phyloP scores from a whole-genome alignment of 2,888 invertebrate species.

The Glyphotaelius pellucidus region DNA sequence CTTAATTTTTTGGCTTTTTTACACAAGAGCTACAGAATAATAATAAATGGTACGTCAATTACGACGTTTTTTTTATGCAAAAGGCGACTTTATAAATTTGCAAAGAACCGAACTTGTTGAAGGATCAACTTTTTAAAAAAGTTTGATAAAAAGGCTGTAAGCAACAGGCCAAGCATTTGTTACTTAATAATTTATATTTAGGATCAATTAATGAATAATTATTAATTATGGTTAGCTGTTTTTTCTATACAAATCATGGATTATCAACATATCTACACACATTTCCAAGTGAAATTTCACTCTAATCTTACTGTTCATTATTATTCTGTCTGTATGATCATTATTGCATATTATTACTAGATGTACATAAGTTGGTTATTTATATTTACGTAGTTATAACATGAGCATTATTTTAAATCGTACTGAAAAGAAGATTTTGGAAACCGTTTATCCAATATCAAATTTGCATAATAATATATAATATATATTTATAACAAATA shows the following conservation, averaged over 20 bases:
- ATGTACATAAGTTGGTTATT: conserved; percentile 41
- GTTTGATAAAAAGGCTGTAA: neutral
- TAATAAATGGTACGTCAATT: neutral
- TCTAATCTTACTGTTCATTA: neutral
- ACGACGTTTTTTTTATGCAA: neutral
- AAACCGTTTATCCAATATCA: conserved; percentile 3
- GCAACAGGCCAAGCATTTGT: conserved; percentile 14
- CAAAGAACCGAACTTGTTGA: neutral
- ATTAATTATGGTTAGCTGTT: neutral
- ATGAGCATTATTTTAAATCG: conserved; percentile 34
- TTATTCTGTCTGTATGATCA: neutral
- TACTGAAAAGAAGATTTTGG: conserved; percentile 26
- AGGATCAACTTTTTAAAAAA: neutral
- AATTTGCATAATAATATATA: conserved; percentile 18
- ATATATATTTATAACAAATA: conserved; percentile 32
- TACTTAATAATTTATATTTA: conserved; percentile 6
- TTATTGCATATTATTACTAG: neutral
- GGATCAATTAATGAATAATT: neutral
- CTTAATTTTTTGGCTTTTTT: conserved; percentile 15
- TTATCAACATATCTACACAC: conserved; percentile 42
- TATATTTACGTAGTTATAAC: conserved; percentile 17
- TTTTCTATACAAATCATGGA: conserved; percentile 25
- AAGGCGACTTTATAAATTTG: neutral
- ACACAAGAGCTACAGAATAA: conserved; percentile 4
- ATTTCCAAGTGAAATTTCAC: conserved; percentile 33